phyloP scores from a whole-genome alignment of 2,113 vertebrate genomes.

The Sinocyclocheilus anophthalmus region DNA sequence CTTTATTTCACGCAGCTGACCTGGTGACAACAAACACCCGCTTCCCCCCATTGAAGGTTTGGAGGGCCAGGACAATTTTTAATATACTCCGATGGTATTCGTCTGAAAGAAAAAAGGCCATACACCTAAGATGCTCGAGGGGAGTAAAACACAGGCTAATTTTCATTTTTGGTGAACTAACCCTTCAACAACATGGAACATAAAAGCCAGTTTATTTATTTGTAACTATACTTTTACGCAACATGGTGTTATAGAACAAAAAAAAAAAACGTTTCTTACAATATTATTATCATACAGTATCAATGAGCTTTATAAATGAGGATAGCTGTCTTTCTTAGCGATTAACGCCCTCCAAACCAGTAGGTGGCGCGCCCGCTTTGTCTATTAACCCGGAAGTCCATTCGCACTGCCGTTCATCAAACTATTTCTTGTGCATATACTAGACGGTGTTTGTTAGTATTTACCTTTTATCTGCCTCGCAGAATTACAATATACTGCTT shows the following conservation, averaged over 20 bases:
- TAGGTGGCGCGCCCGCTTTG: background rate
- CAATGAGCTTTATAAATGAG: background rate
- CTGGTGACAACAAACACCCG: no score
- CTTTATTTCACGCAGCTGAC: no score
- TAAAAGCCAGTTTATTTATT: background rate
- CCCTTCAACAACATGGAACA: no score
- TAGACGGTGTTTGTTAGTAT: background rate
- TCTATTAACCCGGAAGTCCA: conserved; percentile 32
- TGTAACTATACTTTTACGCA: no score
- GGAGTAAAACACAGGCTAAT: no score
- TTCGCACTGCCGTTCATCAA: background rate
- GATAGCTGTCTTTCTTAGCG: background rate
- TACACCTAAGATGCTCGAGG: no score
- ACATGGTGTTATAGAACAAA: no score
- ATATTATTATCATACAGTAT: background rate
- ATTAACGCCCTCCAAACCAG: background rate
- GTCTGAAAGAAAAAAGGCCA: no score
- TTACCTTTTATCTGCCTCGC: background rate
- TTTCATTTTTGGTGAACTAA: no score
- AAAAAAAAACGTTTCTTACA: background rate
- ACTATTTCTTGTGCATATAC: background rate
- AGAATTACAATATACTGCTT: background rate
- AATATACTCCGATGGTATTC: no score
- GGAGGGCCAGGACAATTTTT: no score
- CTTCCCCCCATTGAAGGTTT: no score